Conservation (phyloP, 1,140 invertebrate genomes). For the Macrobrachium rosenbergii region DNA sequence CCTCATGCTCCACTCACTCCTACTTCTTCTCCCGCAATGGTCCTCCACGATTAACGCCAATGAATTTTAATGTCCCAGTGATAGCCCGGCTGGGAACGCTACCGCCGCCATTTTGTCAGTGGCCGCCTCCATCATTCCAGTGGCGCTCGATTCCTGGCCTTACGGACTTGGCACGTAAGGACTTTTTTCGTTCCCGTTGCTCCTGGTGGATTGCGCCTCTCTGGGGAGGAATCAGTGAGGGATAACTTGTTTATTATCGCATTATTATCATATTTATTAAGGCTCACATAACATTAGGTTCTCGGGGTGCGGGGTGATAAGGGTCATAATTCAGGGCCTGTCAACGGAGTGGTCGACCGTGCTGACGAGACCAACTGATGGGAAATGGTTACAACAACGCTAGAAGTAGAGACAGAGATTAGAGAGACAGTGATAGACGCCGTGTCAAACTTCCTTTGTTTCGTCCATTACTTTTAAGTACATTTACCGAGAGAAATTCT, state of each 20-base stretch:
- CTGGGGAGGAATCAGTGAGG: slow-evolving; percentile 7
- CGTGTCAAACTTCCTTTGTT: too few relatives aligned
- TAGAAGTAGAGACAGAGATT: not conserved
- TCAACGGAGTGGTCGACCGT: slow-evolving; percentile 36
- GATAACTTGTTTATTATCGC: slow-evolving; percentile 44
- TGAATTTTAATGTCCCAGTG: slow-evolving; percentile 40
- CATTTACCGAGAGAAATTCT: too few relatives aligned
- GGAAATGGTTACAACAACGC: slow-evolving; percentile 28
- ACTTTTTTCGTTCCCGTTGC: not conserved
- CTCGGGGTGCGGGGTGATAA: slow-evolving; percentile 31
- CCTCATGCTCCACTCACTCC: not conserved
- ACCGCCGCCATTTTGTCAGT: slow-evolving; percentile 42
- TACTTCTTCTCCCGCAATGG: not conserved
- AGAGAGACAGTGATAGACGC: not conserved
- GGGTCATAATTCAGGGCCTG: slow-evolving; percentile 38
- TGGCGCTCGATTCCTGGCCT: not conserved
- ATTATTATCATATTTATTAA: slow-evolving; percentile 52
- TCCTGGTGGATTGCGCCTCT: not conserved
- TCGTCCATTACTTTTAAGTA: too few relatives aligned
- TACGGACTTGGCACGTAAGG: not conserved
- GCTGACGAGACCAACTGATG: slow-evolving; percentile 5
- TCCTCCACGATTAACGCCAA: slow-evolving; percentile 44
- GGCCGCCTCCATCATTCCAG: not conserved
- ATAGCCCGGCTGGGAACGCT: slow-evolving; percentile 33
- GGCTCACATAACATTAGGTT: slow-evolving; percentile 44